Evolutionary conservation across 1,140 invertebrate genomes (phyloP).

Genomic region (Watersipora subatra): DNA sequence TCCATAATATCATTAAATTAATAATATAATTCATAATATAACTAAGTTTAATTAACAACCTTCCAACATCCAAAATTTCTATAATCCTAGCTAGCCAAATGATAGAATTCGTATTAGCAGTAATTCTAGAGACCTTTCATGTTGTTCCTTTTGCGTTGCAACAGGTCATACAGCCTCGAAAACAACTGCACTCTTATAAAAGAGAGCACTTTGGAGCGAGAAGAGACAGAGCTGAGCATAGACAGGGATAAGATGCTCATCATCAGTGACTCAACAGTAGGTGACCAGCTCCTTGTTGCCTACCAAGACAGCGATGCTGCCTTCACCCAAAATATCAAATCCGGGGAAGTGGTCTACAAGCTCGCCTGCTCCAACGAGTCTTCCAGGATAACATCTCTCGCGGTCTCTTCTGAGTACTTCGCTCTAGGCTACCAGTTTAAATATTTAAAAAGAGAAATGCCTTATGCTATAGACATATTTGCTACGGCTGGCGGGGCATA

Average conservation of each 20-base stretch:
- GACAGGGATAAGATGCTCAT: slow-evolving; percentile 14
- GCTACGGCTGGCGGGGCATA: slow-evolving; percentile 24
- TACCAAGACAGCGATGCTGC: slow-evolving; percentile 22
- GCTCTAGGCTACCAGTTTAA: slow-evolving; percentile 27
- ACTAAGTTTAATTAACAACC: too few relatives aligned
- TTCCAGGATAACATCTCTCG: slow-evolving; percentile 24
- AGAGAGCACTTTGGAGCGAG: slow-evolving; percentile 17
- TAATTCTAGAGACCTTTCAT: too few relatives aligned
- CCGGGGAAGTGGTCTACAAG: slow-evolving; percentile 23
- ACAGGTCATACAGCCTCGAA: slow-evolving; percentile 14
- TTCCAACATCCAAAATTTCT: too few relatives aligned
- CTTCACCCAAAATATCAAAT: slow-evolving; percentile 21
- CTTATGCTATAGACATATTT: slow-evolving; percentile 31
- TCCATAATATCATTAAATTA: too few relatives aligned
- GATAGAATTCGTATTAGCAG: too few relatives aligned
- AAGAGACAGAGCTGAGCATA: slow-evolving; percentile 24
- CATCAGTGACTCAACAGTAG: slow-evolving; percentile 9
- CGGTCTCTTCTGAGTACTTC: slow-evolving; percentile 28
- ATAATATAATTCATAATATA: too few relatives aligned
- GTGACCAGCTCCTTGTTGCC: slow-evolving; percentile 25
- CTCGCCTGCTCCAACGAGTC: slow-evolving; percentile 27
- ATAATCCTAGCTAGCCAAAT: too few relatives aligned
- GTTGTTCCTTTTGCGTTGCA: too few relatives aligned
- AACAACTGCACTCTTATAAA: slow-evolving; percentile 15
- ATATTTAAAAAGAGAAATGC: slow-evolving; percentile 26